Percentiles rank a stretch among this genome's conserved stretches.
These are phyloP conservation scores for Macrostomum lignano DNA, from an alignment of 1,140 invertebrate genomes.

Conservation along the genomic window DNA sequence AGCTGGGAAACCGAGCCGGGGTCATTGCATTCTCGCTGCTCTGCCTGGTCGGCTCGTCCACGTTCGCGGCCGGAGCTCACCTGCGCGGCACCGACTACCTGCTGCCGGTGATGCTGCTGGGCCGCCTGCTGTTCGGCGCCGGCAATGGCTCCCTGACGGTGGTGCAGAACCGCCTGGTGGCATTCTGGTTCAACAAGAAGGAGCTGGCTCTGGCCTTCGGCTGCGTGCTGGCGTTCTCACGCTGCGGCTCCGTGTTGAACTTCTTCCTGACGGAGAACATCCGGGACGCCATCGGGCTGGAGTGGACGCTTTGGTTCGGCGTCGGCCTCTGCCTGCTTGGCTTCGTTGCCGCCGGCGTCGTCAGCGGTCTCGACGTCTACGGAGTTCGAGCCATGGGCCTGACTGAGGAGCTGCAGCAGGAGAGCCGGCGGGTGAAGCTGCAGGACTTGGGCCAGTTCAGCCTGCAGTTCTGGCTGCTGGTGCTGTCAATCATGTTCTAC, in stretches of 20 bases:
- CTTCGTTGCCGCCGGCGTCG: constrained; percentile 23
- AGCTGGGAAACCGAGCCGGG: constrained; percentile 27
- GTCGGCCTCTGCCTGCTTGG: constrained; percentile 25
- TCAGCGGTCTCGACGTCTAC: constrained; percentile 20
- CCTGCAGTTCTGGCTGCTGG: constrained; percentile 23
- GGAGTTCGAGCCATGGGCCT: constrained; percentile 20
- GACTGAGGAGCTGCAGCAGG: constrained; percentile 12
- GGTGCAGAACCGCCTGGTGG: constrained; percentile 27
- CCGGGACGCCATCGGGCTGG: constrained; percentile 16
- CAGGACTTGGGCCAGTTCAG: constrained; percentile 23
- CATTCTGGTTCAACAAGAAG: constrained; percentile 28
- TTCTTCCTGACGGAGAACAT: constrained; percentile 25
- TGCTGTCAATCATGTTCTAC: constrained; percentile 28
- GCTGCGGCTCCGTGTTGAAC: constrained; percentile 28
- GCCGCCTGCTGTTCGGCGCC: constrained; percentile 28
- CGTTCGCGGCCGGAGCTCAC: constrained; percentile 21
- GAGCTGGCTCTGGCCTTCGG: constrained; percentile 29
- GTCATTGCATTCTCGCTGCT: constrained; percentile 26
- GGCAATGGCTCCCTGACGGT: constrained; percentile 30
- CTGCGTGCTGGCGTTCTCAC: constrained; percentile 25
- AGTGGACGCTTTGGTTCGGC: constrained; percentile 26
- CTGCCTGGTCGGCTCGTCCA: constrained; percentile 22
- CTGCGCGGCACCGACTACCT: constrained; percentile 20
- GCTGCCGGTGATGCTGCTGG: too few species aligned
- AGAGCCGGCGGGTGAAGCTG: constrained; percentile 19